Base-by-base conservation (phyloP, 2,888 invertebrate genomes). In the Taenaris catops region DNA sequence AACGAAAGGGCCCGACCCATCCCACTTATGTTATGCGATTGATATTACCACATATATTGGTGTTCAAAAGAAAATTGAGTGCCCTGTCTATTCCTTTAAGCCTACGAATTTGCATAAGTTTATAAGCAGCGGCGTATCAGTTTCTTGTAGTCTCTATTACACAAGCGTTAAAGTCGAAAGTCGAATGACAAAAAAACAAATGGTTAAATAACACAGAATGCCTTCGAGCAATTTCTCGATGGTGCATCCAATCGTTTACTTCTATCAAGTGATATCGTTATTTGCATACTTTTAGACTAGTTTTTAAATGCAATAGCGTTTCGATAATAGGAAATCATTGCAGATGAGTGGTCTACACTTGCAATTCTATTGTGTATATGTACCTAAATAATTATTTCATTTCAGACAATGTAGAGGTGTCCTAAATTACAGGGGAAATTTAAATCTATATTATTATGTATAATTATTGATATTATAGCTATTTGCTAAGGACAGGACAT, bases 31-130 rank as follows among this genome's bases (percentile, higher is more conserved):
- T 61, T 64, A 55, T 59, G 51, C 63, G 63, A 74, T 72, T 68
- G 73, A 74, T 78, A 75, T 74, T 67, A 66, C 69, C 70, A 56
- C 66, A 66, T 67, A 71, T 71, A 73, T 70, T 72, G 68, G 61
- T 63, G 66, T 71, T 73, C 67, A 70, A 57, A 61, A 53, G 61
- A 64, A 68, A 65, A 69, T 69, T 55, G 60, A 65, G 53, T 58
- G 58, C 50, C 48, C 51, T 57, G 49, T 61, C 53, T 63, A 59
- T 64, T 55, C 48, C 54, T 58, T 47, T 55, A 53, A 51, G 50
- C 50, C 50, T 49, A 51, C 46, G 46, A 50, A 52, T 52, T 54
- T 54, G 44, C 51, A 53, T 52, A 46, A 49, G 40, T 14, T 14
- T 14, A 14, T 14, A 14, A 14, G 4, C 14, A n/a, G n/a, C 14